Percentiles rank a stretch among this genome's conserved stretches.
Conservation (phyloP, 1,140 invertebrate species). For the Philotrypesis tridentata region DNA sequence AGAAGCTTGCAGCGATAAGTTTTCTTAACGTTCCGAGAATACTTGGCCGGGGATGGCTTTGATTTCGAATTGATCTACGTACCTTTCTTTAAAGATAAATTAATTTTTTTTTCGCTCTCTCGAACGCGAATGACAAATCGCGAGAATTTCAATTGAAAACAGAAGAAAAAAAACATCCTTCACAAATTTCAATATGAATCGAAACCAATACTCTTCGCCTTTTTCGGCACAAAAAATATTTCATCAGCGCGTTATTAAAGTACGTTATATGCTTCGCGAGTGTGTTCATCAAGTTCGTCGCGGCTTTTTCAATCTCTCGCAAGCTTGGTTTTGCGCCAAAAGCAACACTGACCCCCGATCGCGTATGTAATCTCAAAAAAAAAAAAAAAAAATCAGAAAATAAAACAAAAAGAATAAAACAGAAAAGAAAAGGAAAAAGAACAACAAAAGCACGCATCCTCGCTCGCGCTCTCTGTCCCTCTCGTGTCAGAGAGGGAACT, state of each 20-base stretch:
- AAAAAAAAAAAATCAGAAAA: background rate
- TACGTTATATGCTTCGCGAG: background rate
- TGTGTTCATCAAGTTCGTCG: background rate
- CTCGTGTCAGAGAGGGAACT: conserved; percentile 20
- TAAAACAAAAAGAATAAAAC: background rate
- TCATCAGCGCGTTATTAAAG: background rate
- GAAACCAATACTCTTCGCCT: background rate
- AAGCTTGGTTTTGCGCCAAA: background rate
- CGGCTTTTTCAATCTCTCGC: conserved; percentile 4
- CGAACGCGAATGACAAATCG: too few relatives aligned
- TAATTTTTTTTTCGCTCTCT: too few relatives aligned
- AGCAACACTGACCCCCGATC: background rate
- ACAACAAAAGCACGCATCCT: background rate
- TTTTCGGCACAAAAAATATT: background rate
- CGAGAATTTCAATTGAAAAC: too few relatives aligned
- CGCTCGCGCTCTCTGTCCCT: background rate
- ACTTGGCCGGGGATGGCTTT: background rate
- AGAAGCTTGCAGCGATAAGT: background rate
- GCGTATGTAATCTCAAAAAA: background rate
- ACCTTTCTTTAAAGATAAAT: too few relatives aligned
- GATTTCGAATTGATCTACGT: background rate
- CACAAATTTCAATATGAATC: background rate
- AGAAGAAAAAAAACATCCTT: background rate
- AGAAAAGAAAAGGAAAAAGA: background rate
- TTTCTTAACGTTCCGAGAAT: background rate